These are phyloP conservation scores for Serilophus lunatus DNA, from an alignment of 2,113 vertebrate species.

Conservation along the genomic window DNA sequence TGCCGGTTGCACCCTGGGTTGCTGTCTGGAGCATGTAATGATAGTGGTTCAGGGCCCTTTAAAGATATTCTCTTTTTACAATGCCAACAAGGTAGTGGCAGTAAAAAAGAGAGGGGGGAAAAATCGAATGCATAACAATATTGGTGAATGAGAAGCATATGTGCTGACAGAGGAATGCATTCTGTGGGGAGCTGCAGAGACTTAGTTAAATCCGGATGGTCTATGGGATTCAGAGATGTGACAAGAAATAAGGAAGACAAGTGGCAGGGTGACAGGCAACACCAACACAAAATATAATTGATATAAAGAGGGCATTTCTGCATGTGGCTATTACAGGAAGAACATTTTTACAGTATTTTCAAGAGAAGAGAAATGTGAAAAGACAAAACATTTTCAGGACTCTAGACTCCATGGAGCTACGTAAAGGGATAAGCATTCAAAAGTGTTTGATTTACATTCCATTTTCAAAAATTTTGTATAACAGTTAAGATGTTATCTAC, in stretches of 20 bases:
- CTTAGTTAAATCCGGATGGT: background rate
- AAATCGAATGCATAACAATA: background rate
- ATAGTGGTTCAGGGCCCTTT: conserved; percentile 35
- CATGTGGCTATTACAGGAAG: background rate
- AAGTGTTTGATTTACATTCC: background rate
- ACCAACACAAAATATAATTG: background rate
- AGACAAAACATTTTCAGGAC: background rate
- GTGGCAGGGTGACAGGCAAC: background rate
- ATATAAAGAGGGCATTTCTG: background rate
- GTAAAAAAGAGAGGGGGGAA: background rate
- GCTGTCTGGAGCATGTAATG: conserved; percentile 42
- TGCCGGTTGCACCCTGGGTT: conserved; percentile 45
- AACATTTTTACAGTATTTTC: background rate
- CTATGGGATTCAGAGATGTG: background rate
- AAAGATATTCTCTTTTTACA: conserved; percentile 49
- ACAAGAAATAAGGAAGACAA: background rate
- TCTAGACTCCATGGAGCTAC: background rate
- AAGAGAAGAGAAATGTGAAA: background rate
- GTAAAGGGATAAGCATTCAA: background rate
- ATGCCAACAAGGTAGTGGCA: conserved; percentile 56
- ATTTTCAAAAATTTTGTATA: background rate
- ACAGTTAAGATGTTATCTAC: background rate
- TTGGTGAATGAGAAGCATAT: conserved; percentile 58
- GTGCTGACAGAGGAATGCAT: conserved; percentile 23
- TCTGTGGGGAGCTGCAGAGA: background rate